phyloP scores from a whole-genome alignment of 2,797 vertebrate species.

The Selene dorsalis region DNA sequence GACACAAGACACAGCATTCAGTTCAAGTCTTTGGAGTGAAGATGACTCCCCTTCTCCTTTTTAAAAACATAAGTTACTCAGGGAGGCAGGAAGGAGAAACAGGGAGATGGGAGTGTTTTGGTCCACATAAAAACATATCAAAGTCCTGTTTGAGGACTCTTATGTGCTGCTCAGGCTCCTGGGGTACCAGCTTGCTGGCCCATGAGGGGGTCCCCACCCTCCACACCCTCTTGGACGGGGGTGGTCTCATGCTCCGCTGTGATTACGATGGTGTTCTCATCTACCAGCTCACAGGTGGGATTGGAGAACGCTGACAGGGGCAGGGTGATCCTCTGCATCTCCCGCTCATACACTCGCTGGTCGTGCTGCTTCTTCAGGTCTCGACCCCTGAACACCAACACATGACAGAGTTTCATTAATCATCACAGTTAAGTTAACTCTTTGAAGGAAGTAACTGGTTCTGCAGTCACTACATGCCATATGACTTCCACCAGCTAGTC shows the following conservation, averaged over 20 bases:
- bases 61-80: slow-evolving; percentile 47
- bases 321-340: slow-evolving; percentile 95
- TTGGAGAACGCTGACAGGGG: slow-evolving; percentile 94
- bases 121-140: slow-evolving; percentile 59
- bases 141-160: slow-evolving; percentile 30
- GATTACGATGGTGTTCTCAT: slow-evolving; percentile 91
- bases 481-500: no score
- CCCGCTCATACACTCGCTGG: slow-evolving; percentile 89
- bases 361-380: slow-evolving; percentile 91
- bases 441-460: no score
- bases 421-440: no score
- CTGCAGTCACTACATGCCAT: no score
- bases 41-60: slow-evolving; percentile 54
- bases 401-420: slow-evolving; percentile 5
- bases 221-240: slow-evolving; percentile 79
- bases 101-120: slow-evolving; percentile 56
- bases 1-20: slow-evolving; percentile 54
- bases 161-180: slow-evolving; percentile 86
- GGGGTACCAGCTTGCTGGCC: slow-evolving; percentile 91
- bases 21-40: slow-evolving; percentile 64
- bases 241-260: slow-evolving; percentile 82
- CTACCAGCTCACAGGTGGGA: slow-evolving; percentile 91
- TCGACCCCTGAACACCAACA: slow-evolving; percentile 83
- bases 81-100: slow-evolving; percentile 51
- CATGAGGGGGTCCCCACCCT: slow-evolving; percentile 89